Evolutionary conservation across 2,797 vertebrate species (phyloP), one percentile per base, ranked within the genome.

Genomic region (Manis crassicaudata): DNA sequence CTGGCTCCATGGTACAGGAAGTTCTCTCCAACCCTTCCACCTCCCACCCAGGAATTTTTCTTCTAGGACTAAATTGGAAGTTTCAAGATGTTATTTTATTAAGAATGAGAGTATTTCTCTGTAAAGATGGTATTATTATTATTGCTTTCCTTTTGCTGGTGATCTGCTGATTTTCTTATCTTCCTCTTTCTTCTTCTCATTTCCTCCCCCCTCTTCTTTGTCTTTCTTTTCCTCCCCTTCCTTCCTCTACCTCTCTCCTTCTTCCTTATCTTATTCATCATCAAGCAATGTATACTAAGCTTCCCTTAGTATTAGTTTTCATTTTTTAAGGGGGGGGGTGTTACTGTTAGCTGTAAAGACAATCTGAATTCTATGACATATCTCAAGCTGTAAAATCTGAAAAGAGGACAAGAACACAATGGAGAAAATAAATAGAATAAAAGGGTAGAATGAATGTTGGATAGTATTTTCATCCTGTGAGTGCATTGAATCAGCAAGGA

Each of bases 341-440:
- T 67, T 80, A 12, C 35, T 46, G 27, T 87, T 93, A 84, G 43
- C 29, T 81, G 43, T 94, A 73, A 88, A 92, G 80, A 89, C 50
- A 91, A 35, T 56, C 56, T 81, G 81, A 92, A 92, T 73, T 92
- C 72, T 85, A 21, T 84, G 81, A 81, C 17, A 37, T 93, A 65
- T 68, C 43, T 95, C 73, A 90, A 82, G 63, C 79, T 92, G 70
- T 56, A 95, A 87, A 87, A 72, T 94, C 77, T 92, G 50, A 60
- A 94, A 94, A 88, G 77, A 96, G 11, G 50, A 92, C 35, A 95
- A 87, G 65, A 88, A n/a, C 18, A 73, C n/a, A 91, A 16, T 63
- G 63, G 62, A 81, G 82, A 94, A 92, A 88, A 92, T 81, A 72
- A 68, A 79, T 81, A 90, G 56, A 60, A 85, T 68, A 83, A 79